Percentiles rank a stretch among this genome's conserved stretches.
Conservation (phyloP, 2,888 invertebrate genomes). For the Portevinia maculata region DNA sequence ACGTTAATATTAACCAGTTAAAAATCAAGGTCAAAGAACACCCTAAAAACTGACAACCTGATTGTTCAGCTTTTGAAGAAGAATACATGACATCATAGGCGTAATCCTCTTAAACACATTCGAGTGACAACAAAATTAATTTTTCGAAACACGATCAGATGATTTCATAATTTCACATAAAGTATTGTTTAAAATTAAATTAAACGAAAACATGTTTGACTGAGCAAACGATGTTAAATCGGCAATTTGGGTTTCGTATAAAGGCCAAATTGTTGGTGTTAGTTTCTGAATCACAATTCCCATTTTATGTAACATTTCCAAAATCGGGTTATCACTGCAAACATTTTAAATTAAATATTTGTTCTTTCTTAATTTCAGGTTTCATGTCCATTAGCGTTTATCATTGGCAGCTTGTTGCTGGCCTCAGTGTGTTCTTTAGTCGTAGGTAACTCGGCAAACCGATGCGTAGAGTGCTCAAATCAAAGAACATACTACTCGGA, state of each 20-base stretch:
- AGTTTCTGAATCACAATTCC: neutral
- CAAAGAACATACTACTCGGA: constrained; percentile 78
- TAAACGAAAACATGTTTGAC: neutral
- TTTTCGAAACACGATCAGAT: constrained; percentile 3
- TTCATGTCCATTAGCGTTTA: constrained; percentile 26
- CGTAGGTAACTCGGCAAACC: constrained; percentile 79
- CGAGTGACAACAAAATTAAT: neutral
- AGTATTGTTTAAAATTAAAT: neutral
- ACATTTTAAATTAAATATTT: neutral
- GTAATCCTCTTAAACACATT: neutral
- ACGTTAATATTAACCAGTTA: neutral
- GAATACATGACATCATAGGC: neutral
- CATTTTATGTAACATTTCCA: neutral
- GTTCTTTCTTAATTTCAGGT: constrained; percentile 39
- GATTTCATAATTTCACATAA: neutral
- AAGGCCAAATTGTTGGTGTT: constrained; percentile 17
- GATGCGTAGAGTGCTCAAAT: constrained; percentile 80
- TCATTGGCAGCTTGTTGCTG: constrained; percentile 37
- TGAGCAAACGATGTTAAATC: neutral
- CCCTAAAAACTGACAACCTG: neutral
- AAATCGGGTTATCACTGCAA: neutral
- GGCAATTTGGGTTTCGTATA: neutral
- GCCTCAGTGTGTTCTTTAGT: constrained; percentile 39
- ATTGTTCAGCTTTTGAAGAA: neutral
- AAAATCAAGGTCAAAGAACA: neutral